A percentile compares a stretch with the other conserved stretches of the same genome.
Conservation (phyloP, 2,113 vertebrate species). For the Cyanoliseus patagonus region DNA sequence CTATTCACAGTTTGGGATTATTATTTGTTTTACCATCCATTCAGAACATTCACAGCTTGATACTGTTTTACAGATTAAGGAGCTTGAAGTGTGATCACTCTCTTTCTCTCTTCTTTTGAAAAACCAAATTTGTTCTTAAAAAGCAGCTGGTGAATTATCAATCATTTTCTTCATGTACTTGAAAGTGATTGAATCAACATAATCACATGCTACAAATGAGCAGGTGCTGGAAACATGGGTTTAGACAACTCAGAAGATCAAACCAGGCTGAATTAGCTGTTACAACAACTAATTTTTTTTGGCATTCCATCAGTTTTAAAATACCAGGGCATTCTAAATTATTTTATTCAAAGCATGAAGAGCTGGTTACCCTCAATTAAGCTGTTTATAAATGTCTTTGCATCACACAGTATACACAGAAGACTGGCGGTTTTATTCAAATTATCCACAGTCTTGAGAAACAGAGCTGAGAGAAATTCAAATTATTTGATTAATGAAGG, state of each 20-base stretch:
- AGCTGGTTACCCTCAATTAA: neutral
- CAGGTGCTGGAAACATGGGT: slow-evolving; percentile 7
- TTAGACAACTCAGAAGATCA: neutral
- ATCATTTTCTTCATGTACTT: slow-evolving; percentile 6
- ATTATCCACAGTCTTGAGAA: neutral
- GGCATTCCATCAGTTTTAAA: neutral
- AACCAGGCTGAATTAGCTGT: neutral
- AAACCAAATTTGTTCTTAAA: neutral
- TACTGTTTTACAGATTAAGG: neutral
- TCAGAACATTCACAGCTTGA: neutral
- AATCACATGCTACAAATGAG: slow-evolving; percentile 9
- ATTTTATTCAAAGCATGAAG: neutral
- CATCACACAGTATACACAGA: neutral
- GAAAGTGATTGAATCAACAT: slow-evolving; percentile 22
- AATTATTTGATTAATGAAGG: neutral
- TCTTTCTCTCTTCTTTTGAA: neutral
- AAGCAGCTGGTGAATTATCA: slow-evolving; percentile 47
- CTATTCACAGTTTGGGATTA: neutral
- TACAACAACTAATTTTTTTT: neutral
- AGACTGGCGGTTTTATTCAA: neutral
- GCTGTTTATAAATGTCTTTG: neutral
- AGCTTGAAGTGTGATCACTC: neutral
- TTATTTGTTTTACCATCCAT: neutral
- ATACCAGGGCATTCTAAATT: neutral
- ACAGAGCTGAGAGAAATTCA: neutral